phyloP scores from a whole-genome alignment of 1,140 invertebrate species.

The Whitmania pigra region DNA sequence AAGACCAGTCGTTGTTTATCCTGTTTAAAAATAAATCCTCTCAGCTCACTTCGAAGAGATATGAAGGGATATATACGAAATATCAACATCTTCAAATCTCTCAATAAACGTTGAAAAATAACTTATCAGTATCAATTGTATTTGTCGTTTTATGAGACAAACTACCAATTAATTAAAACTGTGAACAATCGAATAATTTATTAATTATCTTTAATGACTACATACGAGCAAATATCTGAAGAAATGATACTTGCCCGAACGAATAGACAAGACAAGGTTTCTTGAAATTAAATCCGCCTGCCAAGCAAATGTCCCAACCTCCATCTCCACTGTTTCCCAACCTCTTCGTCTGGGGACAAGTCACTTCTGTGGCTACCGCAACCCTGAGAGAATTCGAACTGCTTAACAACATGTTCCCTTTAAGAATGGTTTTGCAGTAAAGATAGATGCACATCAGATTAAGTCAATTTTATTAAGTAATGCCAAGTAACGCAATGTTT shows the following conservation, averaged over 20 bases:
- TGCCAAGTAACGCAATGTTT: too few relatives aligned
- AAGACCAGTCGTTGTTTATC: slow-evolving; percentile 8
- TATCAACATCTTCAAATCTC: not conserved
- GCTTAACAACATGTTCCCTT: too few relatives aligned
- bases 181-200: not conserved
- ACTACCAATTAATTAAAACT: not conserved
- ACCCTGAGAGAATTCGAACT: not conserved
- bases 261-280: slow-evolving; percentile 14
- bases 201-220: not conserved
- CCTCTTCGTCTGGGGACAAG: slow-evolving; percentile 7
- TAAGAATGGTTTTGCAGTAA: too few relatives aligned
- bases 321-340: slow-evolving; percentile 14
- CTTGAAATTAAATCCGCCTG: not conserved
- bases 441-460: too few relatives aligned
- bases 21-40: not conserved
- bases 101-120: not conserved
- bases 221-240: not conserved
- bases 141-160: not conserved
- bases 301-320: slow-evolving; percentile 11
- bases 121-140: not conserved
- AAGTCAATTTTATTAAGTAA: too few relatives aligned
- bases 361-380: not conserved
- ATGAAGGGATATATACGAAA: too few relatives aligned
- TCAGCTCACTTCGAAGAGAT: not conserved
- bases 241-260: not conserved